Percentiles rank a stretch among this genome's conserved stretches.
phyloP scores from a whole-genome alignment of 2,797 vertebrate species.

The Sphaeramia orbicularis region DNA sequence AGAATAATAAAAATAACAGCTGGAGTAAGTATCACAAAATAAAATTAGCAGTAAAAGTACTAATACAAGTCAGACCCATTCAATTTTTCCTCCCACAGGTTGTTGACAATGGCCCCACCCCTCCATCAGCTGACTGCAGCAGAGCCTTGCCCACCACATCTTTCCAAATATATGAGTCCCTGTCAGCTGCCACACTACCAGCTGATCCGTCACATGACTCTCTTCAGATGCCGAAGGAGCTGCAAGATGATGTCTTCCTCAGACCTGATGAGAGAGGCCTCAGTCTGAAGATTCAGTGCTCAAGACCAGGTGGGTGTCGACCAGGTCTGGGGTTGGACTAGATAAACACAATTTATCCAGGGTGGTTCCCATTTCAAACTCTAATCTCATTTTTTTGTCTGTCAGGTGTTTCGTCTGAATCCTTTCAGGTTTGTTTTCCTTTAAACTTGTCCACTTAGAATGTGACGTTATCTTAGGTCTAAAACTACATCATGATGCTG shows the following conservation, averaged over 20 bases:
- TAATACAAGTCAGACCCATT: too few species aligned
- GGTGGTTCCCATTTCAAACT: too few species aligned
- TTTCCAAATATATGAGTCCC: constrained; percentile 44
- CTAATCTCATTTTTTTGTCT: background rate
- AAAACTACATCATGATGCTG: too few species aligned
- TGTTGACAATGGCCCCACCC: background rate
- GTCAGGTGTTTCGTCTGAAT: constrained; percentile 3
- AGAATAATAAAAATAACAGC: too few species aligned
- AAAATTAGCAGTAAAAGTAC: too few species aligned
- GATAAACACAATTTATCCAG: too few species aligned
- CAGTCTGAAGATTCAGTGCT: constrained; percentile 28
- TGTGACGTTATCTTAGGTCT: too few species aligned
- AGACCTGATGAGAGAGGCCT: constrained; percentile 16
- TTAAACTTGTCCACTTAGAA: too few species aligned
- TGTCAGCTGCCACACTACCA: constrained; percentile 16
- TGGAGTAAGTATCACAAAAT: too few species aligned
- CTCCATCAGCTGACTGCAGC: background rate
- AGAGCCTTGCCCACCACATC: background rate
- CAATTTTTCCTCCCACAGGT: constrained; percentile 12
- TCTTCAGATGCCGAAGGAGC: background rate
- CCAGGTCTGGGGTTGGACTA: background rate
- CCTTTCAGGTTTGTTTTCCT: constrained; percentile 9
- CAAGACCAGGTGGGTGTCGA: background rate
- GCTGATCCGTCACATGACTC: constrained; percentile 16
- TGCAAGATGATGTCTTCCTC: constrained; percentile 44